These are phyloP conservation scores for Leptinotarsa peninsularis DNA, from an alignment of 2,888 invertebrate species.

Conservation along the genomic window DNA sequence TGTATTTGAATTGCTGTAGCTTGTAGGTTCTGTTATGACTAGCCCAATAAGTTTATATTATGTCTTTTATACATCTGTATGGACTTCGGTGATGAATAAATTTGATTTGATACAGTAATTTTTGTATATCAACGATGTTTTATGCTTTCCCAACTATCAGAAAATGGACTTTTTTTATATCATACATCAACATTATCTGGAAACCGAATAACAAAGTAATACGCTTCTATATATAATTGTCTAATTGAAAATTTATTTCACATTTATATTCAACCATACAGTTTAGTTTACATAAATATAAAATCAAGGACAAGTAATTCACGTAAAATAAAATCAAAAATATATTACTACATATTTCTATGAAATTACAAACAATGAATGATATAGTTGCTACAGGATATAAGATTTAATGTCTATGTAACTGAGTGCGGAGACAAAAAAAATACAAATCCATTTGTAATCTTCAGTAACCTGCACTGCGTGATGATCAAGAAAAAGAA, in stretches of 20 bases:
- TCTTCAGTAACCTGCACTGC: slow-evolving; percentile 27
- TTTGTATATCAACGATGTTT: no score
- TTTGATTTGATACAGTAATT: no score
- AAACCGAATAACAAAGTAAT: slow-evolving; percentile 31
- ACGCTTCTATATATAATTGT: slow-evolving; percentile 40
- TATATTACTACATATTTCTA: slow-evolving; percentile 57
- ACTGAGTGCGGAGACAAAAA: slow-evolving; percentile 13
- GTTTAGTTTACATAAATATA: slow-evolving; percentile 59
- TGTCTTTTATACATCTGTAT: no score
- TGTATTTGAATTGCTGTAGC: no score
- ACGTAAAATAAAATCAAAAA: slow-evolving; percentile 50
- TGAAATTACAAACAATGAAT: slow-evolving; percentile 56
- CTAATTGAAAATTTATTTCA: slow-evolving; percentile 57
- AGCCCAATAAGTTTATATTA: no score
- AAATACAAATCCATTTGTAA: neutral
- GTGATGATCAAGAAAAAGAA: slow-evolving; percentile 37
- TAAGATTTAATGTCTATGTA: slow-evolving; percentile 22
- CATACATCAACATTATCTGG: neutral
- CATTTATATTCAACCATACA: slow-evolving; percentile 58
- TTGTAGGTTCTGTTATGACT: no score
- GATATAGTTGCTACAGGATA: slow-evolving; percentile 30
- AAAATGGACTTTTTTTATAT: neutral
- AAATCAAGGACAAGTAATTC: slow-evolving; percentile 54
- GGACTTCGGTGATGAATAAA: no score
- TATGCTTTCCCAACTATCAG: no score